These are phyloP conservation scores for Acipenser ruthenus DNA, from an alignment of 2,797 vertebrate genomes.

Conservation along the genomic window DNA sequence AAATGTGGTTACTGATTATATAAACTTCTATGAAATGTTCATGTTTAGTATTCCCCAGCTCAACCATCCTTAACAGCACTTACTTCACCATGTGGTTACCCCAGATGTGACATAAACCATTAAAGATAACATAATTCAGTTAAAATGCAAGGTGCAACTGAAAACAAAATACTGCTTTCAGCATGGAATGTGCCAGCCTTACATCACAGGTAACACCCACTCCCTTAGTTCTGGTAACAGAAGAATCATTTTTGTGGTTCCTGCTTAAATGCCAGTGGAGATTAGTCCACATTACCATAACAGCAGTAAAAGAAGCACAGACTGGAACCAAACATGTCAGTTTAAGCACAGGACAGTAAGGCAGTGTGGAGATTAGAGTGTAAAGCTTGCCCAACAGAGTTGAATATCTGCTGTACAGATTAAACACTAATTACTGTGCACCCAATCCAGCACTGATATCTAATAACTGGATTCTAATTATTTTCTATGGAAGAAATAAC, in stretches of 20 bases:
- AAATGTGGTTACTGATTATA: background rate
- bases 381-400: background rate
- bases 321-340: background rate
- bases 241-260: background rate
- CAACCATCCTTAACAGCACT: background rate
- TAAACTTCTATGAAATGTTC: background rate
- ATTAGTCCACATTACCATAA: background rate
- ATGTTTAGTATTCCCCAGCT: background rate
- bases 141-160: background rate
- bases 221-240: background rate
- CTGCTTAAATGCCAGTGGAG: too few relatives aligned
- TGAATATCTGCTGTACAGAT: background rate
- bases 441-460: background rate
- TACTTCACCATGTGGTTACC: conserved; percentile 1
- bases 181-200: background rate
- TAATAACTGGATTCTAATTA: background rate
- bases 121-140: background rate
- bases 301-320: background rate
- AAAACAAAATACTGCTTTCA: background rate
- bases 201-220: background rate
- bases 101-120: background rate
- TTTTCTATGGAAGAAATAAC: background rate
- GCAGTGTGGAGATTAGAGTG: background rate
- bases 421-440: background rate
- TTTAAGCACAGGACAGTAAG: background rate